These are phyloP conservation scores for Delphinus delphis DNA, from an alignment of 2,113 vertebrate species.

Conservation along the genomic window DNA sequence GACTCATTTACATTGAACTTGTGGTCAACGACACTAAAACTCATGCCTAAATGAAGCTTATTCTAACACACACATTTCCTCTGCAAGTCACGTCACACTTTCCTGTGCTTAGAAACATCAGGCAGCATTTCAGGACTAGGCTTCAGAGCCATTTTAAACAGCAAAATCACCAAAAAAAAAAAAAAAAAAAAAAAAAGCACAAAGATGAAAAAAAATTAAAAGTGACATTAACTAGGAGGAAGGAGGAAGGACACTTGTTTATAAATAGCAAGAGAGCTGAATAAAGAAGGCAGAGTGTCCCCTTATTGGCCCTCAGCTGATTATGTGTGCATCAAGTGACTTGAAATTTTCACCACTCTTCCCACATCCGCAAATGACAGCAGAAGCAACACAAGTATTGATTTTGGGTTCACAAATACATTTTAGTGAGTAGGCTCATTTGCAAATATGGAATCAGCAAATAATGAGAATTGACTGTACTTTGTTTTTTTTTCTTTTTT, in stretches of 20 bases:
- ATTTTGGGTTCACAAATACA: not conserved
- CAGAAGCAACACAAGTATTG: not conserved
- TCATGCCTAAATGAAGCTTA: not conserved
- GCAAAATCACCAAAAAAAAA: no score
- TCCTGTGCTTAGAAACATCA: no score
- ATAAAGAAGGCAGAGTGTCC: not conserved
- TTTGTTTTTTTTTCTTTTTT: not conserved
- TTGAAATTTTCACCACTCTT: not conserved
- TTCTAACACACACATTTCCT: not conserved
- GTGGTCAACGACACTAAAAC: not conserved
- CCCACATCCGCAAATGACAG: not conserved
- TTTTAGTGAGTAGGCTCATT: not conserved
- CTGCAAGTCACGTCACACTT: not conserved
- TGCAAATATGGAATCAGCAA: not conserved
- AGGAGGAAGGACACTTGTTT: not conserved
- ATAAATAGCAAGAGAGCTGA: not conserved
- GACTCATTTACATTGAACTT: not conserved
- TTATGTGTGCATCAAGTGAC: not conserved
- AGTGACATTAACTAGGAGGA: not conserved
- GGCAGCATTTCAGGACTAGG: not conserved
- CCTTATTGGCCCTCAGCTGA: not conserved
- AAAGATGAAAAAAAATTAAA: not conserved
- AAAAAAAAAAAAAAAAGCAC: not conserved
- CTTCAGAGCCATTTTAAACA: not conserved
- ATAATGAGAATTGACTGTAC: not conserved